Evolutionary conservation across 2,113 vertebrate species (phyloP).

Genomic region (Siniperca knerii): DNA sequence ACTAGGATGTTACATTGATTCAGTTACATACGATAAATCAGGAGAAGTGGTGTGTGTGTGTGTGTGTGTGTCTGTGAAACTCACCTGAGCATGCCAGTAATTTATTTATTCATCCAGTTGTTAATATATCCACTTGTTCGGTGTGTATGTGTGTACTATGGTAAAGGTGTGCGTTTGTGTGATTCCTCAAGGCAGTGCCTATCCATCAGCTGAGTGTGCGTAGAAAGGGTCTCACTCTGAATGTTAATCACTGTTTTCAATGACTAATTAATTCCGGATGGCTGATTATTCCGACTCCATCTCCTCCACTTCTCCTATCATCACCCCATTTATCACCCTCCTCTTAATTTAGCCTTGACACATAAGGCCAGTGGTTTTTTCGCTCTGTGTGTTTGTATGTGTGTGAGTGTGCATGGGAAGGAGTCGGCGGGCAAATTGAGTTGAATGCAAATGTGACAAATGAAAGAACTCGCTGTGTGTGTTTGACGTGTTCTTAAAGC

Average conservation of each 20-base stretch:
- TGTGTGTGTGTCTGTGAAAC: conserved; percentile 17
- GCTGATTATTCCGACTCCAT: conserved; percentile 78
- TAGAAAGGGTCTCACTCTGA: conserved; percentile 67
- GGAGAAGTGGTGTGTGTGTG: conserved; percentile 2
- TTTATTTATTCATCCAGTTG: conserved; percentile 42
- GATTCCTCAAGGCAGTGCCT: conserved; percentile 15
- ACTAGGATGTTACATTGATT: conserved; percentile 38
- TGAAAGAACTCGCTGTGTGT: conserved; percentile 41
- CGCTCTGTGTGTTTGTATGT: neutral
- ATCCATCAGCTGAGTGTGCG: conserved; percentile 66
- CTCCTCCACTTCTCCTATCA: conserved; percentile 68
- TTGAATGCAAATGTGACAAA: conserved; percentile 55
- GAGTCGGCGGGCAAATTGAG: conserved; percentile 22
- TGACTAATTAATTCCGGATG: conserved; percentile 84
- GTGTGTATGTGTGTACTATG: conserved; percentile 13
- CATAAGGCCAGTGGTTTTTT: conserved; percentile 45
- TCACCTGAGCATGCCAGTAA: conserved; percentile 20
- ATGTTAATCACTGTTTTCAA: conserved; percentile 81
- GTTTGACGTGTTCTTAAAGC: conserved; percentile 14
- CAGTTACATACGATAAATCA: conserved; percentile 38
- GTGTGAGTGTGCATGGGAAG: conserved; percentile 1
- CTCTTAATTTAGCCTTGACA: conserved; percentile 75
- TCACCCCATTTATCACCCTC: conserved; percentile 74
- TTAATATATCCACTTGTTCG: conserved; percentile 36
- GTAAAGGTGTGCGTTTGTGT: conserved; percentile 33